These are phyloP conservation scores for Prosopocoilus inquinatus DNA, from an alignment of 2,888 invertebrate species.

Conservation along the genomic window DNA sequence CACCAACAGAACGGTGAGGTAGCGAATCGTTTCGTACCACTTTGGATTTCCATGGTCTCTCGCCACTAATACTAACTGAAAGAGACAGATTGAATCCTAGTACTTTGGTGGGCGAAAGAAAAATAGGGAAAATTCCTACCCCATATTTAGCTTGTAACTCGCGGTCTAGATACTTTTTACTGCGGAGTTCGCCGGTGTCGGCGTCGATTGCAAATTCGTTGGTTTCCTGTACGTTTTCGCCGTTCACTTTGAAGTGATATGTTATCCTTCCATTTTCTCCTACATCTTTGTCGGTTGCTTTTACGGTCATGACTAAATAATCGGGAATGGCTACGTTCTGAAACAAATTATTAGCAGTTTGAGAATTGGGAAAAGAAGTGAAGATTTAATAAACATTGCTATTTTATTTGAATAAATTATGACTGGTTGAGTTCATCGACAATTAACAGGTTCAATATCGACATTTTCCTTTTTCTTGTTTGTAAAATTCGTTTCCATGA, in stretches of 20 bases:
- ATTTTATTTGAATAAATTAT: too few species aligned
- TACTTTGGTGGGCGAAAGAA: not conserved
- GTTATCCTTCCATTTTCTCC: constrained; percentile 82
- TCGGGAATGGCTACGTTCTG: constrained; percentile 73
- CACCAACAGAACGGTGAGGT: constrained; percentile 71
- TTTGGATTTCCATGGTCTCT: constrained; percentile 80
- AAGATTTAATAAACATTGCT: too few species aligned
- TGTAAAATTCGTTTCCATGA: too few species aligned
- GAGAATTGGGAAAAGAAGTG: not conserved
- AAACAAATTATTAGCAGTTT: constrained; percentile 26
- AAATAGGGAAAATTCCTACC: constrained; percentile 43
- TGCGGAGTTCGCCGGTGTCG: constrained; percentile 76
- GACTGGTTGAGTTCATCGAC: too few species aligned
- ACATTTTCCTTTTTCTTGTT: too few species aligned
- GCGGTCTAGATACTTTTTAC: constrained; percentile 76
- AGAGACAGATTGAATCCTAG: not conserved
- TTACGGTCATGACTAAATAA: constrained; percentile 76
- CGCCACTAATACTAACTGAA: constrained; percentile 74
- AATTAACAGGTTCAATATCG: too few species aligned
- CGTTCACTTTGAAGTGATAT: constrained; percentile 76
- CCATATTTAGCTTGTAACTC: constrained; percentile 68
- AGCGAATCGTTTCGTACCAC: constrained; percentile 73
- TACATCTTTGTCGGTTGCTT: constrained; percentile 77
- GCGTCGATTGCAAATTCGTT: constrained; percentile 78
- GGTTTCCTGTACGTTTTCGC: constrained; percentile 70